phyloP scores from a whole-genome alignment of 2,888 invertebrate species.

The Eupithecia inturbata region DNA sequence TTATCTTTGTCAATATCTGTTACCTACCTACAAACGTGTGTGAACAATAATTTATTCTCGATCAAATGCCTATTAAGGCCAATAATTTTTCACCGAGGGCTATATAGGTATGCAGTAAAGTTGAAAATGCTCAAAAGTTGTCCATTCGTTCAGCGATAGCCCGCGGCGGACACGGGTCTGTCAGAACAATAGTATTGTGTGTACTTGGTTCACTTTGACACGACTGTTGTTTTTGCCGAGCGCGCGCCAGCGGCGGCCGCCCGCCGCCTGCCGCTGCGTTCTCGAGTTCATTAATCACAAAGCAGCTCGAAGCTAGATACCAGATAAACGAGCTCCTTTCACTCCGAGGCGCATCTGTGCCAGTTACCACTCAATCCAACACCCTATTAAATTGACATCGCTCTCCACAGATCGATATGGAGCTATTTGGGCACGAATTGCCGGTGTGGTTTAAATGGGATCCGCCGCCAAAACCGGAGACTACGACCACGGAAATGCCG shows the following conservation, averaged over 20 bases:
- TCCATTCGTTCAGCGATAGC: constrained; percentile 43
- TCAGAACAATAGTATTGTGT: constrained; percentile 64
- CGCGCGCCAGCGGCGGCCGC: constrained; percentile 24
- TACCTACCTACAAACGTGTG: neutral
- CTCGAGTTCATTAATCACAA: constrained; percentile 79
- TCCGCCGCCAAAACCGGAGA: constrained; percentile 71
- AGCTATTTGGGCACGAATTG: constrained; percentile 69
- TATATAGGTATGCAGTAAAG: constrained; percentile 25
- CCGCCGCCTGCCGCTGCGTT: constrained; percentile 57
- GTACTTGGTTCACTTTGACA: constrained; percentile 64
- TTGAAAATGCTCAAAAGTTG: constrained; percentile 31
- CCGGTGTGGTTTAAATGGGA: constrained; percentile 81
- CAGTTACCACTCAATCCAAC: constrained; percentile 36
- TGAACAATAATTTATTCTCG: neutral
- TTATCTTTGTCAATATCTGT: neutral
- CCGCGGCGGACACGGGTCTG: constrained; percentile 53
- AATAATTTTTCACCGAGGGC: constrained; percentile 5
- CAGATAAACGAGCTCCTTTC: constrained; percentile 63
- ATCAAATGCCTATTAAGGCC: neutral
- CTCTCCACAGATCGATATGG: constrained; percentile 73
- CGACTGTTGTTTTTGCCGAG: constrained; percentile 69
- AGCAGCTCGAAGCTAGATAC: constrained; percentile 66
- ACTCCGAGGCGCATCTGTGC: constrained; percentile 45
- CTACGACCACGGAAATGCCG: constrained; percentile 72
- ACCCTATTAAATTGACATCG: constrained; percentile 39